phyloP scores from a whole-genome alignment of 2,113 vertebrate species.

The Eudorcas thomsonii region DNA sequence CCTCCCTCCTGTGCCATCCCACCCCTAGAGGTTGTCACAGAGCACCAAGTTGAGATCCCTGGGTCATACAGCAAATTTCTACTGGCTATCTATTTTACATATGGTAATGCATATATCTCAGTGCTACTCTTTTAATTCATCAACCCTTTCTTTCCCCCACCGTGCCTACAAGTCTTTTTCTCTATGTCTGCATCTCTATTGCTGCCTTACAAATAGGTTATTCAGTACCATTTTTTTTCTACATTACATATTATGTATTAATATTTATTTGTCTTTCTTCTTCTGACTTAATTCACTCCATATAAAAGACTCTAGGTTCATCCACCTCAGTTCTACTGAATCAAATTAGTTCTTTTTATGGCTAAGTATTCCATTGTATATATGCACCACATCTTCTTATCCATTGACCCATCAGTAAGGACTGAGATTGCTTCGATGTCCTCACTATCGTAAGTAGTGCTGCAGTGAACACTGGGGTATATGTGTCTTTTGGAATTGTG shows the following conservation, averaged over 20 bases:
- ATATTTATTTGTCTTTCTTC: background rate
- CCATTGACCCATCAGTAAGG: background rate
- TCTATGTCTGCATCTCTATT: background rate
- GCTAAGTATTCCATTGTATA: background rate
- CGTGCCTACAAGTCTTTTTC: background rate
- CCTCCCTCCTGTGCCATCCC: background rate
- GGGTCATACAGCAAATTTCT: background rate
- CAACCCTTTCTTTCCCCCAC: background rate
- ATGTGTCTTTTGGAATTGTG: background rate
- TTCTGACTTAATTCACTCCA: background rate
- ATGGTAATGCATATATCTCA: background rate
- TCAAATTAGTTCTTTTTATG: background rate
- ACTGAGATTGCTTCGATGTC: background rate
- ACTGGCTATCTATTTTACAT: background rate
- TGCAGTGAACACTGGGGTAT: background rate
- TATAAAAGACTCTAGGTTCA: background rate
- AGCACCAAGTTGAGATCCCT: background rate
- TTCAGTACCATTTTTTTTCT: background rate
- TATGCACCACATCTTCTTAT: background rate
- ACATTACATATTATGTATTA: background rate
- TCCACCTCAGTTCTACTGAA: background rate
- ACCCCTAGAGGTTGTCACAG: background rate
- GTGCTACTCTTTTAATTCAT: background rate
- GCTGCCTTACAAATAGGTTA: background rate
- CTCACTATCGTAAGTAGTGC: background rate